These are phyloP conservation scores for Anarhynchus alexandrinus DNA, from an alignment of 2,113 vertebrate genomes.

Conservation along the genomic window DNA sequence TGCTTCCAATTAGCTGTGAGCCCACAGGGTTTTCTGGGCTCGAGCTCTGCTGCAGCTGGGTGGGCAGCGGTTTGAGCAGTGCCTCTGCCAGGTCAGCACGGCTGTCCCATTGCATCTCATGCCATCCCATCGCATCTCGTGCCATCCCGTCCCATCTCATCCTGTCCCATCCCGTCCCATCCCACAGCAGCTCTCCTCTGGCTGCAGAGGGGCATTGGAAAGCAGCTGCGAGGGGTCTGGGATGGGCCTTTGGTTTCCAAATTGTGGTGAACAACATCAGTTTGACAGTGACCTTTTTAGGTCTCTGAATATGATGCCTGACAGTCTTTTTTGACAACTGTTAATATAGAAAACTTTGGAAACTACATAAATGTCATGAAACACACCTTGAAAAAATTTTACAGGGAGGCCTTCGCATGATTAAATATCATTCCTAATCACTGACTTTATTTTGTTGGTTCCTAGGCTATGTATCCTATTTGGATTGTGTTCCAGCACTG, in stretches of 20 bases:
- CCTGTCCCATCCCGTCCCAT: too few species aligned
- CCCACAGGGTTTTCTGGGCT: not conserved
- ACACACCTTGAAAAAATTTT: not conserved
- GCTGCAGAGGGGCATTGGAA: not conserved
- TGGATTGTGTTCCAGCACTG: not conserved
- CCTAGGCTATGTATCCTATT: not conserved
- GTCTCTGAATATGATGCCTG: not conserved
- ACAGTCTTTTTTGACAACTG: not conserved
- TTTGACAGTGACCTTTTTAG: not conserved
- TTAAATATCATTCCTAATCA: not conserved
- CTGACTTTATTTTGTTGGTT: not conserved
- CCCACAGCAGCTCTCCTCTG: not conserved
- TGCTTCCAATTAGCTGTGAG: not conserved
- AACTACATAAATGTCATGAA: not conserved
- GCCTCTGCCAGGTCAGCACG: not conserved
- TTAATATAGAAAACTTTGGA: not conserved
- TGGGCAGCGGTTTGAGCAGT: not conserved
- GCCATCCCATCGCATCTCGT: not conserved
- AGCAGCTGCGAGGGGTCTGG: not conserved
- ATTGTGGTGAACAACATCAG: accelerated
- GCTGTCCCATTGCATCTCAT: not conserved
- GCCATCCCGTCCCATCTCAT: not conserved
- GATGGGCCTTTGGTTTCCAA: not conserved
- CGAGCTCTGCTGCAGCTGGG: not conserved
- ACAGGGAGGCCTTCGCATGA: not conserved